Base-by-base conservation (phyloP, 1,140 invertebrate species). In the Frieseomelitta varia region DNA sequence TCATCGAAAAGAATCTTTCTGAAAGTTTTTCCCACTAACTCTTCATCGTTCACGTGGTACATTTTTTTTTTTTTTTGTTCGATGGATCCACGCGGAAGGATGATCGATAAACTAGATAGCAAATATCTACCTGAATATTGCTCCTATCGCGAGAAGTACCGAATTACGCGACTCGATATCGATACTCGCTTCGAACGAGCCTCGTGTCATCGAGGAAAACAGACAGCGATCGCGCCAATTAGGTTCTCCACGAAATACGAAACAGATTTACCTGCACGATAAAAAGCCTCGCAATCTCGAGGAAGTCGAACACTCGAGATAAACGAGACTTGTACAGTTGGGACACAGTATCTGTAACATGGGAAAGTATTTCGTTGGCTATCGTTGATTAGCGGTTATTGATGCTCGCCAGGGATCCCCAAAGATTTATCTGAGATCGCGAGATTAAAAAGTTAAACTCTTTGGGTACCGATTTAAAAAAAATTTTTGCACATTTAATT, bases 161-260 rank as follows among this genome's bases (percentile, higher is more conserved):
- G 19, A 39, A 39, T 69, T 39, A 69, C 65, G 24, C 21, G 34
- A 0, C 19, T 72, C 14, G n/a, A 51, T 72, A 51, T 51, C 24
- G 14, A 47, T 30, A 30, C n/a, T 47, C n/a, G 34, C 11, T 69
- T n/a, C 24, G 14, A n/a, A 51, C 12, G 15, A 11, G 39, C 39
- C 39, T 15, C 8, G 3, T 24, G 21, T 6, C 24, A n/a, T 27
- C 1, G 8, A 53, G 21, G 15, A 61, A 80, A 80, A 63, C 69
- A 73, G 21, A 80, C 63, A 61, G 53, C 30, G 14, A 47, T n/a
- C 19, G 17, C 17, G 67, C 53, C 51, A 73, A 80, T 80, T 80
- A 80, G 39, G 51, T 61, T 80, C 10, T 63, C 68, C 10, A 19
- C 53, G 47, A 30, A 24, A 27, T 21, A 24, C 6, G 27, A 51